Evolutionary conservation across 1,140 invertebrate species (phyloP).

Genomic region (Orius insidiosus): DNA sequence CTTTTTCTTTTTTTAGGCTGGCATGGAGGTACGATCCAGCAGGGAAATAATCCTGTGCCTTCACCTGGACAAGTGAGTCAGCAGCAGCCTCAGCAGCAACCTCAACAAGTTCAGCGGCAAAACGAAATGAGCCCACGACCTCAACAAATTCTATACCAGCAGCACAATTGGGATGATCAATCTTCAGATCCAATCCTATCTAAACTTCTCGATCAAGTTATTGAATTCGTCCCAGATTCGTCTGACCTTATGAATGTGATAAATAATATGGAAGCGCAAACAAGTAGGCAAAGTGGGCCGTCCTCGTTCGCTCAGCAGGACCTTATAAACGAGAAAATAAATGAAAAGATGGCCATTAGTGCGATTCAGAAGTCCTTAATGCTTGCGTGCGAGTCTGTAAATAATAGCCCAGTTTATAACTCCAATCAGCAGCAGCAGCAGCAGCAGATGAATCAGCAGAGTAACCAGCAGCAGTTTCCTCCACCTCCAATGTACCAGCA

Average conservation of each 20-base stretch:
- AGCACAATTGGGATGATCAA: constrained; percentile 15
- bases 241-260: constrained; percentile 31
- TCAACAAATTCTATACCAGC: constrained; percentile 19
- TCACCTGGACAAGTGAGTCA: background rate
- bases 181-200: constrained; percentile 52
- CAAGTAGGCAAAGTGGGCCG: background rate
- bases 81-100: constrained; percentile 17
- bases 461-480: constrained; percentile 19
- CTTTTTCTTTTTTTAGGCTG: too few relatives aligned
- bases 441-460: too few relatives aligned
- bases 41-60: background rate
- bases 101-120: constrained; percentile 26
- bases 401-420: constrained; percentile 40
- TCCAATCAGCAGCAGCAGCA: background rate
- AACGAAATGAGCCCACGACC: constrained; percentile 18
- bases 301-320: constrained; percentile 8
- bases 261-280: constrained; percentile 27
- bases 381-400: constrained; percentile 47
- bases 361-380: constrained; percentile 81
- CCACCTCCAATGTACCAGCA: constrained; percentile 23
- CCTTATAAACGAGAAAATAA: constrained; percentile 38
- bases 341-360: constrained; percentile 67
- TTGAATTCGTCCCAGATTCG: constrained; percentile 42
- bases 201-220: constrained; percentile 66
- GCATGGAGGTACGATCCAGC: constrained; percentile 26